Conservation (phyloP, 2,888 invertebrate genomes). For the Macaria liturata region DNA sequence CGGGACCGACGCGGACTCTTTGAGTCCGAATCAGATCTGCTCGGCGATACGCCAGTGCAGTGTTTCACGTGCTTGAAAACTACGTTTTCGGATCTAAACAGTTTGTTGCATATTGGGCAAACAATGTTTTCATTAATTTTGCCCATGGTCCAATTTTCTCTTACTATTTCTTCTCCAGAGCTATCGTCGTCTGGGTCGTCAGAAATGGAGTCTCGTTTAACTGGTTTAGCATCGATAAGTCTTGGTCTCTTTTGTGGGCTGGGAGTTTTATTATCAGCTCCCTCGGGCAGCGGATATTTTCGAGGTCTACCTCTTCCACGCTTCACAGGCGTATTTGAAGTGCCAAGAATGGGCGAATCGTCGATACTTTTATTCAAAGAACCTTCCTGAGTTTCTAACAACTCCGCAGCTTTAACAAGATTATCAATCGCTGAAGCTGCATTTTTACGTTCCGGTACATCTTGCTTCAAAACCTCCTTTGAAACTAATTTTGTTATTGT, state of each 20-base stretch:
- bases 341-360: slow-evolving; percentile 37
- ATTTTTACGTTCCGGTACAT: slow-evolving; percentile 47
- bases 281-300: slow-evolving; percentile 69
- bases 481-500: slow-evolving; percentile 42
- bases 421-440: slow-evolving; percentile 72
- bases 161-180: slow-evolving; percentile 56
- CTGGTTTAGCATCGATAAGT: slow-evolving; percentile 55
- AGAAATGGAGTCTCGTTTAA: slow-evolving; percentile 42
- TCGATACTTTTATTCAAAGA: slow-evolving; percentile 41
- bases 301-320: slow-evolving; percentile 75
- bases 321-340: slow-evolving; percentile 61
- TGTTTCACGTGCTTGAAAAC: slow-evolving; percentile 81
- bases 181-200: slow-evolving; percentile 48
- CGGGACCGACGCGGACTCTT: slow-evolving; percentile 56
- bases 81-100: slow-evolving; percentile 78
- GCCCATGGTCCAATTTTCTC: slow-evolving; percentile 80
- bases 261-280: slow-evolving; percentile 46
- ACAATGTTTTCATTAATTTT: slow-evolving; percentile 80
- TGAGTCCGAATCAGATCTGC: slow-evolving; percentile 69
- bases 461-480: slow-evolving; percentile 45
- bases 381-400: slow-evolving; percentile 70
- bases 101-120: slow-evolving; percentile 76
- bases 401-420: slow-evolving; percentile 75
- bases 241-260: slow-evolving; percentile 69
- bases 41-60: slow-evolving; percentile 76